phyloP scores from a whole-genome alignment of 1,140 invertebrate genomes.

The Aporrectodea caliginosa region DNA sequence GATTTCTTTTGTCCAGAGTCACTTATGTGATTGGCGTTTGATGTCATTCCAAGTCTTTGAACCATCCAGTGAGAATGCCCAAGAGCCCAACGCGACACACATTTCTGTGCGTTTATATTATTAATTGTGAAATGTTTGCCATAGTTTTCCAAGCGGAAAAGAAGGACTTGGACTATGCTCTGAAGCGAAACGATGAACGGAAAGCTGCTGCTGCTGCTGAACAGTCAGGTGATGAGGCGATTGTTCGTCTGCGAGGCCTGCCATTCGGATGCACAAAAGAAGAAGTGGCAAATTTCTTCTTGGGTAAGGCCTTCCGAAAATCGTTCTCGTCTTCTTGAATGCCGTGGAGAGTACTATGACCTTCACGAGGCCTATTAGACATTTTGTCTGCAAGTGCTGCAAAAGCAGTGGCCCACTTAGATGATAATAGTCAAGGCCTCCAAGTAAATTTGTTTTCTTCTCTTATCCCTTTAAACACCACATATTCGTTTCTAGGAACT shows the following conservation, averaged over 20 bases:
- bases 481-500: too few relatives aligned
- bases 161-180: conserved; percentile 79
- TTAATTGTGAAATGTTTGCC: not conserved
- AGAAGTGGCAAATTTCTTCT: conserved; percentile 88
- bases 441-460: too few relatives aligned
- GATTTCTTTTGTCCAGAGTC: not conserved
- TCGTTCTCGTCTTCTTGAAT: too few relatives aligned
- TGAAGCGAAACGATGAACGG: conserved; percentile 67
- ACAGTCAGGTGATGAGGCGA: conserved; percentile 46
- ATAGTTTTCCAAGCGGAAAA: conserved; percentile 76
- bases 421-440: too few relatives aligned
- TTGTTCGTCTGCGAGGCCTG: conserved; percentile 66
- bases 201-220: conserved; percentile 39
- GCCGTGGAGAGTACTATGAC: too few relatives aligned
- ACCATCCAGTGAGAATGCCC: not conserved
- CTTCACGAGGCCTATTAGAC: too few relatives aligned
- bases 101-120: not conserved
- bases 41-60: not conserved
- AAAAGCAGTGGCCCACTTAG: too few relatives aligned
- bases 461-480: too few relatives aligned
- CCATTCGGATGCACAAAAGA: conserved; percentile 93
- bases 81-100: not conserved
- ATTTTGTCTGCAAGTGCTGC: too few relatives aligned
- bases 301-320: conserved; percentile 77
- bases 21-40: not conserved